Base-by-base conservation (phyloP, 2,113 vertebrate species). In the Tetraodon nigroviridis region DNA sequence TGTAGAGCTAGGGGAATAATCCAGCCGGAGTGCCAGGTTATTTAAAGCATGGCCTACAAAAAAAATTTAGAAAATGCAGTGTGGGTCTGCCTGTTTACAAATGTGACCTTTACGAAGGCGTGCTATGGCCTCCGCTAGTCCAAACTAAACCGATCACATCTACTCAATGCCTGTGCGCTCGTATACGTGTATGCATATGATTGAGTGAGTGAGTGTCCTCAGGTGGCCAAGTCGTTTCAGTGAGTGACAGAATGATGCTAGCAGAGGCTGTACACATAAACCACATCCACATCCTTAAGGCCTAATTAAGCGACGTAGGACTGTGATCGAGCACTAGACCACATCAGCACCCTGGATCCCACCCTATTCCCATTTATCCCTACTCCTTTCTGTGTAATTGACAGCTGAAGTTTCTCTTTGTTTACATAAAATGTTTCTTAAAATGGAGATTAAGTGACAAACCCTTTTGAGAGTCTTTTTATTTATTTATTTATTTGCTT, bases 41-140 rank as follows among this genome's bases (percentile, higher is more conserved):
- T 88, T 88, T 86, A 85, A 88, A 88, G 83, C 73, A 15, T 79
- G 84, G 84, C 83, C 84, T 86, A 85, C 62, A 85, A 88, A 88
- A 79, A 79, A 78, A 59, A 78, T 62, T 54, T 20, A 29, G 66
- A 68, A 68, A 64, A 71, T 55, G 57, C 44, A 61, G 71, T 45
- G 42, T 63, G 70, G 75, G 24, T 51, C n/a, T 66, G 40, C 71
- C 44, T 71, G 55, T 63, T 58, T 53, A 24, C 45, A 54, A 62
- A 63, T 60, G 50, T 55, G 61, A 71, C 45, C 51, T 7, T 18
- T 4, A 24, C 17, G 18, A 40, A 42, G 32, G 42, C 18, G 7
- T 12, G 2, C 15, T 16, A 27, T 60, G 46, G 12, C 32, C 32
- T 37, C 11, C 32, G 32, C 32, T 37, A 2, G 7, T 37, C 32